Evolutionary conservation across 2,888 invertebrate species (phyloP).

Genomic region (Heliconius sara): DNA sequence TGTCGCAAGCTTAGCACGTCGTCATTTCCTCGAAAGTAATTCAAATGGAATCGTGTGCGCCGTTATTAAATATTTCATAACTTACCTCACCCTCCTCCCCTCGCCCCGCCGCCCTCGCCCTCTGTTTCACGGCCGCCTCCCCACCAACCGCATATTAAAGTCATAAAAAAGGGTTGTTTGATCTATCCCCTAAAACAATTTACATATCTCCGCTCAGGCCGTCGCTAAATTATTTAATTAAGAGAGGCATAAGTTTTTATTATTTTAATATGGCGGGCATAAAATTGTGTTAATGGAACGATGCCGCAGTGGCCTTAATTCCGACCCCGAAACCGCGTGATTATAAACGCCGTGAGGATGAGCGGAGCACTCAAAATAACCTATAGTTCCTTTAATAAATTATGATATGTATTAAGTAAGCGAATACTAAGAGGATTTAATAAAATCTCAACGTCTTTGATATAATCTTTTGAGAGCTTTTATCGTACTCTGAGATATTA

Average conservation of each 20-base stretch:
- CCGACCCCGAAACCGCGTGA: constrained; percentile 67
- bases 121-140: constrained; percentile 61
- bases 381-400: constrained; percentile 48
- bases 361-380: constrained; percentile 49
- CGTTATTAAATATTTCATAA: constrained; percentile 85
- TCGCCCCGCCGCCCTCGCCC: constrained; percentile 59
- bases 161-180: constrained; percentile 85
- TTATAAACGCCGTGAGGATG: constrained; percentile 69
- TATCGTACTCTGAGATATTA: constrained; percentile 44
- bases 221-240: constrained; percentile 85
- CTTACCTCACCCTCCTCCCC: constrained; percentile 67
- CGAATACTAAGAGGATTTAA: constrained; percentile 45
- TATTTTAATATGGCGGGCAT: constrained; percentile 84
- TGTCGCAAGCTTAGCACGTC: constrained; percentile 73
- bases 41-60: constrained; percentile 84
- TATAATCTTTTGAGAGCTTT: constrained; percentile 48
- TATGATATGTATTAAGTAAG: constrained; percentile 48
- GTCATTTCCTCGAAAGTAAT: constrained; percentile 84
- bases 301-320: constrained; percentile 71
- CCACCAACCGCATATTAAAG: constrained; percentile 83
- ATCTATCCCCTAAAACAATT: constrained; percentile 85
- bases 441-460: constrained; percentile 49
- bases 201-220: constrained; percentile 83
- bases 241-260: constrained; percentile 85
- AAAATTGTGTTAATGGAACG: constrained; percentile 84